Conservation (phyloP, 2,888 invertebrate species). For the Colostygia pectinataria region DNA sequence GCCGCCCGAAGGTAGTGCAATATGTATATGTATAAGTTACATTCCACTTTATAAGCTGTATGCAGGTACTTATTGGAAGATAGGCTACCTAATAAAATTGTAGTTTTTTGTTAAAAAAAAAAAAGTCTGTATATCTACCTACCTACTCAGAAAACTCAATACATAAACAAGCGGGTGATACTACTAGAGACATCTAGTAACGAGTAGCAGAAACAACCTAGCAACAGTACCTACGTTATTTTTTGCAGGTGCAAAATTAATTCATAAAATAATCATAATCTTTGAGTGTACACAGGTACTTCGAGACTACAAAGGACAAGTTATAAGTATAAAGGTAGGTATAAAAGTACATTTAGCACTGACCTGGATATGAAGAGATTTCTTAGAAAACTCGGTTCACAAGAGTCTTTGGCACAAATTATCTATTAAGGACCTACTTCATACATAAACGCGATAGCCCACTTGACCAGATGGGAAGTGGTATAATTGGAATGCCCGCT, state of each 20-base stretch:
- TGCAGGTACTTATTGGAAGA: too few species aligned
- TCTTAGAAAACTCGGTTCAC: slow-evolving; percentile 10
- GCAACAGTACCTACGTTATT: too few species aligned
- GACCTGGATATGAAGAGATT: slow-evolving; percentile 21
- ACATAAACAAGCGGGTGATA: background rate
- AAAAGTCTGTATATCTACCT: too few species aligned
- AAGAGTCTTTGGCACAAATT: slow-evolving; percentile 1
- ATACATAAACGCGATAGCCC: slow-evolving; percentile 2
- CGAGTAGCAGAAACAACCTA: slow-evolving; percentile 41
- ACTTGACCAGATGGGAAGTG: slow-evolving; percentile 6
- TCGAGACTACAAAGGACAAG: slow-evolving; percentile 15
- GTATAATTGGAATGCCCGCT: slow-evolving; percentile 6
- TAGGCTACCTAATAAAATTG: too few species aligned
- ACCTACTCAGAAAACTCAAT: too few species aligned
- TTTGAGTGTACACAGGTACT: slow-evolving; percentile 11
- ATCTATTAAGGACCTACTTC: slow-evolving; percentile 6
- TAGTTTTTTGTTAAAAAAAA: too few species aligned
- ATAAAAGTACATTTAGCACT: slow-evolving; percentile 13
- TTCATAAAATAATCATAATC: slow-evolving; percentile 1
- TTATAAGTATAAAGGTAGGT: background rate
- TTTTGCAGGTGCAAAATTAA: slow-evolving; percentile 9
- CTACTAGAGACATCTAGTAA: slow-evolving; percentile 37
- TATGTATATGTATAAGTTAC: too few species aligned
- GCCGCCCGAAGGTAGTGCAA: too few species aligned
- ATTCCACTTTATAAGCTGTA: too few species aligned